phyloP scores from a whole-genome alignment of 2,888 invertebrate genomes.

The Meteorus cinctellus region DNA sequence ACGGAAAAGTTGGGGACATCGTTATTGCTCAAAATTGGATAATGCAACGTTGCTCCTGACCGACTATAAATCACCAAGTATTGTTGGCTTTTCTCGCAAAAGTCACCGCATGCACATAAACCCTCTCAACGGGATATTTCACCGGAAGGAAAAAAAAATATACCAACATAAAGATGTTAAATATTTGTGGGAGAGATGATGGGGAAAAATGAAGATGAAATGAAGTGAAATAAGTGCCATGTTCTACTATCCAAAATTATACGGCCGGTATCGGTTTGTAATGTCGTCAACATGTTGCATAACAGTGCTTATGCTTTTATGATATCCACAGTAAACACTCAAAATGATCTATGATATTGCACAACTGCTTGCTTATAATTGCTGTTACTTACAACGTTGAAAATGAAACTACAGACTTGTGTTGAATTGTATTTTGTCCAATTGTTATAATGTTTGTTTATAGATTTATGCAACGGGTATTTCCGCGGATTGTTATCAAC shows the following conservation, averaged over 20 bases:
- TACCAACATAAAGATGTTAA: background rate
- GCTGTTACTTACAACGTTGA: too few relatives aligned
- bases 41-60: conserved; percentile 28
- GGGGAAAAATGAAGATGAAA: background rate
- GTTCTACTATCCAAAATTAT: background rate
- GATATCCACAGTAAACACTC: conserved; percentile 28
- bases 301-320: conserved; percentile 47
- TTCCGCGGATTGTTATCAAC: too few relatives aligned
- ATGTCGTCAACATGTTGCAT: conserved; percentile 46
- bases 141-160: background rate
- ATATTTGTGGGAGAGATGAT: background rate
- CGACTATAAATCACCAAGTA: conserved; percentile 27
- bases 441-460: too few relatives aligned
- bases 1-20: conserved; percentile 28
- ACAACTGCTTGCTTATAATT: background rate
- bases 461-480: too few relatives aligned
- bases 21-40: conserved; percentile 23
- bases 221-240: background rate
- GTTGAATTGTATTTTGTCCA: too few relatives aligned
- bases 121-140: conserved; percentile 30
- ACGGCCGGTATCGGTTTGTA: background rate
- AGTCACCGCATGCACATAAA: conserved; percentile 11
- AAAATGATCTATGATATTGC: conserved; percentile 20
- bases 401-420: too few relatives aligned
- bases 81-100: conserved; percentile 12